Base-by-base conservation (phyloP, 2,797 vertebrate species). In the Neopelma chrysocephalum region DNA sequence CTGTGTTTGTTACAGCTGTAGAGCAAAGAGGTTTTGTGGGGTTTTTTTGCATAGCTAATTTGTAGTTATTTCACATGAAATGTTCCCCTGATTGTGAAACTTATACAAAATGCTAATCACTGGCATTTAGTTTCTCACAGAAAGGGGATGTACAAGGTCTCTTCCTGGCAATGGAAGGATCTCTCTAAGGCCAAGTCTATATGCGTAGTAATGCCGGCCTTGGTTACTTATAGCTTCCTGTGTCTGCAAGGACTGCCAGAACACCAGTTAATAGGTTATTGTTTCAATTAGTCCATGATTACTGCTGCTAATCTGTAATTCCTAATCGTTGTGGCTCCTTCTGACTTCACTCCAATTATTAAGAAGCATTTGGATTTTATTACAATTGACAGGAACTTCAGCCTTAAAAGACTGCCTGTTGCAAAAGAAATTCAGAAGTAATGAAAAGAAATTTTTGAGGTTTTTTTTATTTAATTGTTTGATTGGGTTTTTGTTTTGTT, bases 251-350 rank as follows among this genome's bases (percentile, higher is more conserved):
- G 65, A 72, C 83, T 43, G 54, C 92, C 90, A 93, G 95, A 90
- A 95, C 93, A 97, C 83, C 91, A 95, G 82, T 96, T 97, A 97
- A 97, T 93, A 94, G 82, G 45, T 87, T 96, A 96, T 97, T 97
- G 96, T 97, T 97, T 95, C 97, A 97, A 97, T 97, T 97, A 97
- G 94, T 83, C 80, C 66, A 68, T 94, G 92, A 96, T 97, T 97
- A 96, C 94, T 92, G 78, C 96, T 95, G 95, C 95, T 96, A 96
- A 97, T 96, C 71, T 86, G 89, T 60, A 92, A 94, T 91, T 96
- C 87, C 58, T 92, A 76, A 86, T 96, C 95, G 92, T 95, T 93
- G 82, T 92, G 90, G 72, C 90, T 96, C 89, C 91, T 94, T 97
- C 97, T 95, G 94, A 96, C 96, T 97, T 94, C 62, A 71, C 58